Percentiles rank a stretch among this genome's conserved stretches.
Conservation (phyloP, 2,888 invertebrate species). For the Barypeithes pellucidus region DNA sequence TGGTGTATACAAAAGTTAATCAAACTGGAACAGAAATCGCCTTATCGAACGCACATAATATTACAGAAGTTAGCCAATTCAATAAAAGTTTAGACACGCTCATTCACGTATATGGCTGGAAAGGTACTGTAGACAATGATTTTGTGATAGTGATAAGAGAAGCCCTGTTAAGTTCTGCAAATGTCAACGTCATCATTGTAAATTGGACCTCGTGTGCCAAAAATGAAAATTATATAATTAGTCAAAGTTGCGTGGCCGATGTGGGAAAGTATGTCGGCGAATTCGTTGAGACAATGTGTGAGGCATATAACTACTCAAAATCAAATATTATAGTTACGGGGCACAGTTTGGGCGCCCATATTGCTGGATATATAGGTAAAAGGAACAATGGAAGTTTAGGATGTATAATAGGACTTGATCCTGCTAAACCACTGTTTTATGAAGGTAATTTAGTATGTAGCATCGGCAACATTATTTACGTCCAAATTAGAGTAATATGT, state of each 20-base stretch:
- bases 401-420: conserved; percentile 64
- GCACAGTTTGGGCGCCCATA: conserved; percentile 63
- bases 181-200: conserved; percentile 64
- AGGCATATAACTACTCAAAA: conserved; percentile 48
- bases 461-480: too few relatives aligned
- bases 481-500: too few relatives aligned
- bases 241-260: conserved; percentile 56
- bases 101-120: conserved; percentile 64
- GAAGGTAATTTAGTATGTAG: conserved; percentile 30
- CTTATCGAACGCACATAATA: neutral
- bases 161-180: conserved; percentile 56
- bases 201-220: conserved; percentile 62
- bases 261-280: conserved; percentile 59
- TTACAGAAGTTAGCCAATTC: conserved; percentile 24
- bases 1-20: neutral
- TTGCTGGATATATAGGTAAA: conserved; percentile 62
- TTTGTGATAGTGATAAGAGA: conserved; percentile 53
- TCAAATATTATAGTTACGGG: conserved; percentile 57
- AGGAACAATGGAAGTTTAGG: conserved; percentile 49
- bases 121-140: conserved; percentile 55
- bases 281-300: conserved; percentile 58
- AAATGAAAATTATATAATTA: conserved; percentile 54
- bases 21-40: neutral
- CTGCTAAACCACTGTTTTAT: conserved; percentile 53
- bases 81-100: conserved; percentile 55